phyloP scores from a whole-genome alignment of 2,888 invertebrate genomes.

The Ischnura elegans region DNA sequence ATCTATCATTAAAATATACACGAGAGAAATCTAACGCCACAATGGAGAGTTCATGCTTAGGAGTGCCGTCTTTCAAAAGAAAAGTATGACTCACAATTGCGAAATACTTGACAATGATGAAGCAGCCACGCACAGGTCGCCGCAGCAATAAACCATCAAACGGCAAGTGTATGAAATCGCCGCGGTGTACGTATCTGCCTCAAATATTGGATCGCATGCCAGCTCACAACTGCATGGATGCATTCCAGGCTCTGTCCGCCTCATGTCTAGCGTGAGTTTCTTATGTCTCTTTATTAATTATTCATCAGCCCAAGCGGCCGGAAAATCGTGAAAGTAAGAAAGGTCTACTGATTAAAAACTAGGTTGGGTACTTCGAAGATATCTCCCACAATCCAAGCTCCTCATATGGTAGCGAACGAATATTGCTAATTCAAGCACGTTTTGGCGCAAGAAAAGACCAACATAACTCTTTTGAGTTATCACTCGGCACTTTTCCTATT shows the following conservation, averaged over 20 bases:
- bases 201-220: neutral
- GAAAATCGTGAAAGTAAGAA: neutral
- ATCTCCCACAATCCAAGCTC: neutral
- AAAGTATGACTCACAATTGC: too few relatives aligned
- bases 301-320: neutral
- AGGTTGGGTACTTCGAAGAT: neutral
- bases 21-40: too few relatives aligned
- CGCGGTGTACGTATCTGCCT: too few relatives aligned
- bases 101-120: too few relatives aligned
- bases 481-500: too few relatives aligned
- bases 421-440: neutral
- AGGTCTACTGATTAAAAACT: neutral
- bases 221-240: neutral
- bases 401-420: neutral
- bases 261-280: neutral
- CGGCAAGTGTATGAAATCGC: too few relatives aligned
- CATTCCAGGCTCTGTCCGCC: neutral
- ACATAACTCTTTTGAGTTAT: too few relatives aligned
- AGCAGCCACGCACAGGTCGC: too few relatives aligned
- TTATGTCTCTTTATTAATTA: constrained; percentile 15
- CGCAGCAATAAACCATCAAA: too few relatives aligned
- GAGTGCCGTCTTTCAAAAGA: too few relatives aligned
- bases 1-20: too few relatives aligned
- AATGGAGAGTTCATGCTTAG: too few relatives aligned
- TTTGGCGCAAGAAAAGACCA: neutral